Evolutionary conservation across 2,888 invertebrate genomes (phyloP).

Genomic region (Rhamnusium bicolor): DNA sequence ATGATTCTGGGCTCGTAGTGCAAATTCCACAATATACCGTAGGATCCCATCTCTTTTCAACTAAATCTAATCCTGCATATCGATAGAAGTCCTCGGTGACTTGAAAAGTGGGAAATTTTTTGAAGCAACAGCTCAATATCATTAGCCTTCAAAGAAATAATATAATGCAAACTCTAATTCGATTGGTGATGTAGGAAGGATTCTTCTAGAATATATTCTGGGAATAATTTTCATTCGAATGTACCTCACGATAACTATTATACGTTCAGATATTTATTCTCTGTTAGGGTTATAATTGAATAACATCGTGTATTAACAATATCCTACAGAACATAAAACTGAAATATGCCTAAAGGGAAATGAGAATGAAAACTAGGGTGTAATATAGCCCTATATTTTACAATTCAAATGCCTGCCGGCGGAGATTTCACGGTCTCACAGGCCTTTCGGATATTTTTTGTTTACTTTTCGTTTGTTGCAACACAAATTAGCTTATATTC

Average conservation of each 20-base stretch:
- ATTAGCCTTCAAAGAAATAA: too few species aligned
- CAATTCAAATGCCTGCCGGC: not conserved
- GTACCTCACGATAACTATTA: not conserved
- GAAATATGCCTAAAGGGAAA: conserved; percentile 6
- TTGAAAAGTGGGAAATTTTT: too few species aligned
- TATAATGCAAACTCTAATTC: too few species aligned
- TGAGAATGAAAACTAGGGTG: not conserved
- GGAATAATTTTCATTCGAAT: too few species aligned
- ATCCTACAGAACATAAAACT: not conserved
- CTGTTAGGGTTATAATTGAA: not conserved
- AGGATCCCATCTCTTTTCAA: too few species aligned
- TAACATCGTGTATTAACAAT: not conserved
- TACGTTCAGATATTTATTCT: not conserved
- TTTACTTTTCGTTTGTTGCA: not conserved
- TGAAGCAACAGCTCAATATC: too few species aligned
- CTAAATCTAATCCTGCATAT: too few species aligned
- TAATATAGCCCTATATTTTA: not conserved
- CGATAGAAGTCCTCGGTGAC: too few species aligned
- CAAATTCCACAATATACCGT: too few species aligned
- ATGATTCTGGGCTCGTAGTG: too few species aligned
- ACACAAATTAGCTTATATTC: not conserved
- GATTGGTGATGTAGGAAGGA: too few species aligned
- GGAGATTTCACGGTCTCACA: not conserved
- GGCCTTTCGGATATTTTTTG: not conserved
- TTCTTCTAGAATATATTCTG: too few species aligned